Base-by-base conservation (phyloP, 35 echinoderm and acorn worm species). In the Heliocidaris tuberculata region DNA sequence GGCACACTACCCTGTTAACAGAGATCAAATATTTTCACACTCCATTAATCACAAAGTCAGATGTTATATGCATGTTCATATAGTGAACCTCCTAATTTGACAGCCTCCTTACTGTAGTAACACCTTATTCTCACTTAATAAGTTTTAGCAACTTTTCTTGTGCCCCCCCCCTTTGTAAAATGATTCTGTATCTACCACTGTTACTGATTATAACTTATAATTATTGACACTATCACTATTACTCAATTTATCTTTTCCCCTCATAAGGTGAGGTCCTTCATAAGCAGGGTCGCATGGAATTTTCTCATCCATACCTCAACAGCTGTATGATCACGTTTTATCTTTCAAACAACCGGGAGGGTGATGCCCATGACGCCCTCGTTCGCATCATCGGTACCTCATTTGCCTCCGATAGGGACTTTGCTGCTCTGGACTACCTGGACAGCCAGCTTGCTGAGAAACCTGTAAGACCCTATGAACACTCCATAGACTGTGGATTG, bases 401-500 rank as follows among this genome's bases (percentile, higher is more conserved):
- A 9, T 97, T 93, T 93, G 96, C 60, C 1, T 88, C 50, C 48
- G 94, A 88, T 13, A 32, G 92, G 21, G 90, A 93, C 19, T 97
- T 61, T 52, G 94, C 94, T 9, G 70, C 92, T 13, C 56, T 94
- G 2, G 90, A 93, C 5, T 90, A 93, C 85, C 54, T 95, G 60
- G 94, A 95, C 30, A 86, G 95, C 48, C 94, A 87, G 16, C 92
- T 97, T 1, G 94, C 95, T 19, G 94, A 95, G 70, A 78, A 85
- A 94, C 94, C 96, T 2, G 32, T 30, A 0, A 95, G 94, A 50
- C 90, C 94, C 5, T 93, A 86, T 48, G 52, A 97, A 48, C 94
- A 95, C 7, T 93, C 96, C 50, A 31, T 97, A 47, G 96, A 97
- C 92, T 95, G 85, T 48, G 96, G 60, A 1, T 78, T 97, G 42